Evolutionary conservation across 2,797 vertebrate species (phyloP), one percentile per base, ranked within the genome.

Genomic region (Tachyglossus aculeatus): DNA sequence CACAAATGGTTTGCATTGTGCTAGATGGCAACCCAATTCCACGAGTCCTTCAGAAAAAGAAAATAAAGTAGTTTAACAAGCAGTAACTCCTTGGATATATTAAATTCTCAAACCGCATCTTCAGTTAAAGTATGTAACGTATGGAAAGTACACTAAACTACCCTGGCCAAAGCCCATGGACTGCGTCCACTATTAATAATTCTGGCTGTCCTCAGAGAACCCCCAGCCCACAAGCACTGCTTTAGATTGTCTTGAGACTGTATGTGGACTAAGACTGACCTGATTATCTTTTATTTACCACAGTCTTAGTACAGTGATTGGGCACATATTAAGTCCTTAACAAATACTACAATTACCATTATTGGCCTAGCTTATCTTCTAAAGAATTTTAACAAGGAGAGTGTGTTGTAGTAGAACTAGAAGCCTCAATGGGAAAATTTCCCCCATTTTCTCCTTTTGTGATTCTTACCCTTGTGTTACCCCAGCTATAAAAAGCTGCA

Each of bases 101-200:
- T 66, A 69, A 51, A 52, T 58, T n/a, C 7, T 54, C 29, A 24
- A 36, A 43, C 22, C 53, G 41, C 32, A 56, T 51, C 45, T 54
- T 59, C 29, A 57, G 9, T 18, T 31, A 50, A 67, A 71, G 52
- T 48, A 60, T 13, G 21, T 14, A 52, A 54, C 45, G 25, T 22
- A 38, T 43, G 39, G 56, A 76, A 69, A 84, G 62, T 22, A 24
- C 15, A 32, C 9, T 16, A 21, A 31, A 4, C 13, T 48, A 22
- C 66, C 14, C 62, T 38, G 22, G 51, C n/a, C 60, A 75, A 66
- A 58, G 7, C 16, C 37, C 68, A 11, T 59, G 64, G 74, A 54
- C 24, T 52, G 4, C 56, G 34, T 66, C 47, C 29, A 21, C 34
- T 61, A 9, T 48, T 14, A 67, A 10, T 19, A 36, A 32, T 81